phyloP scores from a whole-genome alignment of 1,140 invertebrate genomes.

The Contarinia nasturtii region DNA sequence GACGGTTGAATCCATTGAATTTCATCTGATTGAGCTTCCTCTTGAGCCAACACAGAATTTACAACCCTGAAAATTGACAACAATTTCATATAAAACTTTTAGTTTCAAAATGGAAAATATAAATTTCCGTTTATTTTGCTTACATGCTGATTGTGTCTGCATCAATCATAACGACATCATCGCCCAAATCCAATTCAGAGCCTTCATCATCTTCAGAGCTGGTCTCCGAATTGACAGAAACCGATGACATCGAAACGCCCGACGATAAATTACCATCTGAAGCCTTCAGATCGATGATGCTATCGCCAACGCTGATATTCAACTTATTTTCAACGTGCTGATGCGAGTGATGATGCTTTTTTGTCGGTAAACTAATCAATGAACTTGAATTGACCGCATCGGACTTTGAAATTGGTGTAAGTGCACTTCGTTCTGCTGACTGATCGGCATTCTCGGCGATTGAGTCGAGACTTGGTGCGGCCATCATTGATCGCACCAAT shows the following conservation, averaged over 20 bases:
- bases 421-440: constrained; percentile 1
- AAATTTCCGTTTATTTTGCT: too few relatives aligned
- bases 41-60: constrained; percentile 26
- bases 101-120: too few relatives aligned
- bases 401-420: too few relatives aligned
- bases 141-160: constrained; percentile 29
- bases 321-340: constrained; percentile 18
- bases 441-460: constrained; percentile 34
- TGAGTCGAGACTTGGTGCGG: constrained; percentile 34
- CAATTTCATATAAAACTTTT: too few relatives aligned
- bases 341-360: neutral
- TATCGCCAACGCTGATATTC: constrained; percentile 5
- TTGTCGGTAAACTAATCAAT: neutral
- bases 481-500: constrained; percentile 38
- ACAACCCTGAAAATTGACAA: constrained; percentile 18
- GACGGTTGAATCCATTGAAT: constrained; percentile 1
- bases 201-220: constrained; percentile 16
- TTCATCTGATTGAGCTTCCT: constrained; percentile 5
- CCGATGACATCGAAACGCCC: neutral
- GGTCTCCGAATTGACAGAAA: neutral
- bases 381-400: too few relatives aligned
- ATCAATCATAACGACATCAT: neutral
- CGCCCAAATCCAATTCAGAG: constrained; percentile 17
- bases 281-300: neutral
- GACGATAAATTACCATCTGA: constrained; percentile 1